These are phyloP conservation scores for Osedax frankpressi DNA, from an alignment of 2,888 invertebrate genomes.

Conservation along the genomic window DNA sequence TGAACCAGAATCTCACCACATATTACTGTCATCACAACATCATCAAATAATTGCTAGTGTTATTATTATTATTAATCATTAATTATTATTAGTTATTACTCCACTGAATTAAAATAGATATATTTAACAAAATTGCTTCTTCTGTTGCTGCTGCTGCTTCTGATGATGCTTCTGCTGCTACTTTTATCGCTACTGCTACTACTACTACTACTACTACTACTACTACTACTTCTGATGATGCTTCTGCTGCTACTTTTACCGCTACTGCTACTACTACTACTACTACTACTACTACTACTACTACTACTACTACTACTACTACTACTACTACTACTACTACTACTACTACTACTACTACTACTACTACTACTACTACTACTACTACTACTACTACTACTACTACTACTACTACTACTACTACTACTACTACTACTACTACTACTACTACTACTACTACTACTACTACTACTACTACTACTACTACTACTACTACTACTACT, in stretches of 20 bases:
- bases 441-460: not conserved
- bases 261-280: not conserved
- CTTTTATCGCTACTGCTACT: not conserved
- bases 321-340: not conserved
- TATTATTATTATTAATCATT: not conserved
- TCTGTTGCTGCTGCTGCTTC: too few species aligned
- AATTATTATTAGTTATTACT: not conserved
- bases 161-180: too few species aligned
- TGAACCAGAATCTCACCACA: too few species aligned
- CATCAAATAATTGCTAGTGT: too few species aligned
- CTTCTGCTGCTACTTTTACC: not conserved
- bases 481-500: not conserved
- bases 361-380: not conserved
- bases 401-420: not conserved
- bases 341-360: not conserved
- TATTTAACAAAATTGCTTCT: not conserved
- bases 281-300: not conserved
- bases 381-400: not conserved
- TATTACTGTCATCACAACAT: too few species aligned
- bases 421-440: not conserved
- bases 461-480: not conserved
- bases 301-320: not conserved
- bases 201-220: not conserved
- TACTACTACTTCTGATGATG: not conserved
- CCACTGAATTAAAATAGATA: too few species aligned